Evolutionary conservation across 2,113 vertebrate genomes (phyloP).

Genomic region (Arothron firmamentum): DNA sequence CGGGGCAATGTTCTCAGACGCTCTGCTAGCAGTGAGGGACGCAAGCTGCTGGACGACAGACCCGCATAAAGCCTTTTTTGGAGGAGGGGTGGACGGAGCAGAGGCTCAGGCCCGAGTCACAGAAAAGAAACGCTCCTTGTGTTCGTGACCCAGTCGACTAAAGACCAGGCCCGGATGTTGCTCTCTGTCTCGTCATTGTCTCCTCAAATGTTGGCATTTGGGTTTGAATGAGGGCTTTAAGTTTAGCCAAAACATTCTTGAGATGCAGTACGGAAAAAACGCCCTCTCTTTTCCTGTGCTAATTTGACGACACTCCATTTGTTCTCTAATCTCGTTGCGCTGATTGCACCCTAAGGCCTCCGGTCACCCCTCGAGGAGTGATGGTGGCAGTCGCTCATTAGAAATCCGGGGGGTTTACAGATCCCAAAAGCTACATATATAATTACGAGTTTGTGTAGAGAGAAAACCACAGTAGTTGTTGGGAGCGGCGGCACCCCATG

Average conservation of each 20-base stretch:
- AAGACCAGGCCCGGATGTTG: slow-evolving; percentile 65
- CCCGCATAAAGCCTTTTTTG: slow-evolving; percentile 51
- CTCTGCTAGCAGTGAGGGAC: slow-evolving; percentile 57
- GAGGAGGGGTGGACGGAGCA: slow-evolving; percentile 26
- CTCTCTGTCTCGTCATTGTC: slow-evolving; percentile 69
- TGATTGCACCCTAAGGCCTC: slow-evolving; percentile 42
- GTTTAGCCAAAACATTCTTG: slow-evolving; percentile 68
- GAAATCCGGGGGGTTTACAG: slow-evolving; percentile 33
- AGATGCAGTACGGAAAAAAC: slow-evolving; percentile 53
- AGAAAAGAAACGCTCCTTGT: slow-evolving; percentile 67
- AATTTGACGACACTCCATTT: slow-evolving; percentile 49
- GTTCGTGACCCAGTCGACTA: slow-evolving; percentile 49
- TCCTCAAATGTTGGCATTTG: slow-evolving; percentile 71
- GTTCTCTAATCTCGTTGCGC: slow-evolving; percentile 40
- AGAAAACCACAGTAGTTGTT: slow-evolving; percentile 32
- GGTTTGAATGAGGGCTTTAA: slow-evolving; percentile 68
- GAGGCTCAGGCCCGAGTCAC: slow-evolving; percentile 36
- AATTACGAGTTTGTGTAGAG: slow-evolving; percentile 35
- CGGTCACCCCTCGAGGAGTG: slow-evolving; percentile 33
- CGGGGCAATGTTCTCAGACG: slow-evolving; percentile 62
- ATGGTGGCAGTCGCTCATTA: slow-evolving; percentile 35
- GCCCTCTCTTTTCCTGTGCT: slow-evolving; percentile 51
- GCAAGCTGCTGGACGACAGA: slow-evolving; percentile 68
- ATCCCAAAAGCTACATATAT: slow-evolving; percentile 40
- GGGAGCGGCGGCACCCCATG: slow-evolving; percentile 20